Evolutionary conservation across 2,888 invertebrate genomes (phyloP).

Genomic region (Trichogramma evanescens): DNA sequence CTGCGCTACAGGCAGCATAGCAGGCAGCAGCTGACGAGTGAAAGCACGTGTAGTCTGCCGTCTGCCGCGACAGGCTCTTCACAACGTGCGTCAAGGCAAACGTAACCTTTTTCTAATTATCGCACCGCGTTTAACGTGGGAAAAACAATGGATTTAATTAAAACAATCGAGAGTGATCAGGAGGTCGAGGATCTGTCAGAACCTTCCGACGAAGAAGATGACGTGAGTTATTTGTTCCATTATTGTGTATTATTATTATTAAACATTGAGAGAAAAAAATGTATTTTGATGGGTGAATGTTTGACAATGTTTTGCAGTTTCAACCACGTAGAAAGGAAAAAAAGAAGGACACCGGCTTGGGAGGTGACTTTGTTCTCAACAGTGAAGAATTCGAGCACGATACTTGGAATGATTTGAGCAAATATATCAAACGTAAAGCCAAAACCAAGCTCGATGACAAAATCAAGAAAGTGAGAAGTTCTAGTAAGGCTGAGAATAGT

Average conservation of each 20-base stretch:
- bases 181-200: slow-evolving; percentile 74
- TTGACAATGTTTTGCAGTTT: slow-evolving; percentile 52
- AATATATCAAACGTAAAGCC: slow-evolving; percentile 72
- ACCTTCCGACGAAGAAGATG: slow-evolving; percentile 73
- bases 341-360: slow-evolving; percentile 64
- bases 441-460: slow-evolving; percentile 79
- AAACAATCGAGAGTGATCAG: slow-evolving; percentile 77
- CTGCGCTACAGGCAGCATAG: too few species aligned
- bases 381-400: slow-evolving; percentile 75
- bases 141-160: slow-evolving; percentile 56
- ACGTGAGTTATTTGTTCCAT: slow-evolving; percentile 50
- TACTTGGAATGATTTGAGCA: slow-evolving; percentile 72
- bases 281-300: background rate
- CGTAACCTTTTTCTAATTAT: too few species aligned
- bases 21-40: too few species aligned
- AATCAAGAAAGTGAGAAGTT: slow-evolving; percentile 56
- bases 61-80: too few species aligned
- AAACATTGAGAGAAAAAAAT: too few species aligned
- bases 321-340: slow-evolving; percentile 79
- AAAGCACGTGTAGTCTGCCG: too few species aligned
- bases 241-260: background rate
- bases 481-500: slow-evolving; percentile 50
- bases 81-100: too few species aligned
- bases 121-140: too few species aligned
- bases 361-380: slow-evolving; percentile 64